Base-by-base conservation (phyloP, 2,888 invertebrate genomes). In the Ophraella communa region DNA sequence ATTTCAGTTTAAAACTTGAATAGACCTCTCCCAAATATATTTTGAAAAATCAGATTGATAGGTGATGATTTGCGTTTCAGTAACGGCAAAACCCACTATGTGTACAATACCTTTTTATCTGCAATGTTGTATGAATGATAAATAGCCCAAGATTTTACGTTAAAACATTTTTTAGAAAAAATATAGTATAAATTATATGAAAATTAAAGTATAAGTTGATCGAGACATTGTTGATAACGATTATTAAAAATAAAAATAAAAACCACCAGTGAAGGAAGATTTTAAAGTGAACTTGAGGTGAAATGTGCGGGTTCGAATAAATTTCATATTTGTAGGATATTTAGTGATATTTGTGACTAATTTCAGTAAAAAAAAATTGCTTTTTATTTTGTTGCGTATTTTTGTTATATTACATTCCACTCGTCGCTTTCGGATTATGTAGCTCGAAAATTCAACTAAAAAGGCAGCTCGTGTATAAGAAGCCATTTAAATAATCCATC, bases 281-380 rank as follows among this genome's bases (percentile, higher is more conserved):
- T n/a, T 73, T 75, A 74, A 76, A 77, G 76, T 77, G 77, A 71
- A 78, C 76, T 76, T 24, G 76, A 74, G 79, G 80, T 80, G 80
- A 79, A 80, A 81, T 80, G 81, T 78, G 59, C 57, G 57, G 79
- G 77, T 76, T 75, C 76, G 76, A 76, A 79, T 77, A 76, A 68
- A 75, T 76, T 78, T 76, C 73, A 73, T 76, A 74, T 74, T 62
- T 75, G 75, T 77, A 77, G 76, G 72, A 74, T 76, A 74, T 75
- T 39, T 80, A 81, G 81, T 80, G 80, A 80, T 80, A 79, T 75
- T 81, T 81, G 80, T 81, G 81, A 80, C 78, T 79, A 77, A 79
- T 39, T 39, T 39, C 14, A 39, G 3, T 39, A 39, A 39, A 39
- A 39, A 78, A 74, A 39, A 39, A 70, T 70, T 73, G 74, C 75